A percentile compares a stretch with the other conserved stretches of the same genome.
Conservation (phyloP, 1,140 invertebrate species). For the Caenorhabditis remanei region DNA sequence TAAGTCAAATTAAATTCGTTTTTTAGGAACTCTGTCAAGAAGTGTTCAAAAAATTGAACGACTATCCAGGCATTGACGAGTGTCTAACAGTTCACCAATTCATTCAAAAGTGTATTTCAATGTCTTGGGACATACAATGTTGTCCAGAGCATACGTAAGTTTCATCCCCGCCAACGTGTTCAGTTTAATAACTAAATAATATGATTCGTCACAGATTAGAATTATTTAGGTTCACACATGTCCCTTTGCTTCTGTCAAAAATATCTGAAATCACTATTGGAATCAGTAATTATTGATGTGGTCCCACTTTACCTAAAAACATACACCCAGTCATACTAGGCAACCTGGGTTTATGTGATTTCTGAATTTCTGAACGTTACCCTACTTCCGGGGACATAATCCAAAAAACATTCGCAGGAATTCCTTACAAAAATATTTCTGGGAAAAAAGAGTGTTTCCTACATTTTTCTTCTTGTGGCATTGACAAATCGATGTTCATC, state of each 20-base stretch:
- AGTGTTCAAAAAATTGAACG: constrained; percentile 23
- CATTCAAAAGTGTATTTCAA: constrained; percentile 37
- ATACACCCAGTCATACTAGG: neutral
- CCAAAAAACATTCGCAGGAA: neutral
- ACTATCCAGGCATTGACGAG: neutral
- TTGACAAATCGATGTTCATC: constrained; percentile 25
- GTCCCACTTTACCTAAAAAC: neutral
- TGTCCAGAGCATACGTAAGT: constrained; percentile 24
- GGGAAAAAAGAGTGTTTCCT: too few relatives aligned
- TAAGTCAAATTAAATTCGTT: neutral
- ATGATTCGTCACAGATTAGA: neutral
- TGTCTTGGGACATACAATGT: constrained; percentile 34
- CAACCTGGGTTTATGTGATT: neutral
- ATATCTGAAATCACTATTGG: constrained; percentile 5
- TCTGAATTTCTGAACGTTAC: neutral
- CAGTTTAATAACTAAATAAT: neutral
- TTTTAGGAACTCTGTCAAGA: constrained; percentile 38
- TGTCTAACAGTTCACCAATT: constrained; percentile 14
- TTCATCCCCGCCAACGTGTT: neutral
- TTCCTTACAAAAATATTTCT: neutral
- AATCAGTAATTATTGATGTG: neutral
- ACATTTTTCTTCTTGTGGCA: neutral
- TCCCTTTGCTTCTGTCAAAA: constrained; percentile 2
- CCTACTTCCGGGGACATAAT: neutral
- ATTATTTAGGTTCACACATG: neutral